Base-by-base conservation (phyloP, 2,888 invertebrate genomes). In the Fabriciana adippe region DNA sequence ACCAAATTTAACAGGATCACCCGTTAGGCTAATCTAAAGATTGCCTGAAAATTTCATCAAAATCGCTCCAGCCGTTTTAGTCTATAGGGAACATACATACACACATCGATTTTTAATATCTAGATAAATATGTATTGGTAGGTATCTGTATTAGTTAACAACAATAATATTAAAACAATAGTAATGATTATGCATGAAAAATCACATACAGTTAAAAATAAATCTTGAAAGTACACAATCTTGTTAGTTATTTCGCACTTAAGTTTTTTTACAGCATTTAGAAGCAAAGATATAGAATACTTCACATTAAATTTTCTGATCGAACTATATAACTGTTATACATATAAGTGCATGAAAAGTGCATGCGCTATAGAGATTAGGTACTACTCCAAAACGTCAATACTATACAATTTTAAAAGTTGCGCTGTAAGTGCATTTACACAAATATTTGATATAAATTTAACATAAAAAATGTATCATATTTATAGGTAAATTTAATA, bases 381-480 rank as follows among this genome's bases (percentile, higher is more conserved):
- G 61, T 51, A 61, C 51, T 15, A 15, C 50, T 61, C 18, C 51
- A 61, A 61, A 51, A 61, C 61, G 61, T 61, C 61, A 61, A 61
- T 61, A 61, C 50, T 35, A 60, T 61, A 48, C 26, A 59, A 48
- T 13, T 48, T 26, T 59, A 51, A 61, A 35, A 51, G 35, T 50
- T 61, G 35, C 15, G 35, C 35, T 35, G 51, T 41, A 51, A 51
- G 31, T 13, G 45, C 21, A 21, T 15, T 55, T n/a, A 45, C 31
- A 16, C 47, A 31, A 56, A 67, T 35, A 55, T 35, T 35, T 55
- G 11, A 16, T n/a, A 51, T n/a, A 51, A 6, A 16, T 8, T 6
- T 8, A 16, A 2, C 16, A 51, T 8, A 51, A 16, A 48, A 51
- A 16, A 15, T 51, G 8, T n/a, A 51, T 8, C 35, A 41, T 41